Base-by-base conservation (phyloP, 2,113 vertebrate genomes). In the Catharus minimus region DNA sequence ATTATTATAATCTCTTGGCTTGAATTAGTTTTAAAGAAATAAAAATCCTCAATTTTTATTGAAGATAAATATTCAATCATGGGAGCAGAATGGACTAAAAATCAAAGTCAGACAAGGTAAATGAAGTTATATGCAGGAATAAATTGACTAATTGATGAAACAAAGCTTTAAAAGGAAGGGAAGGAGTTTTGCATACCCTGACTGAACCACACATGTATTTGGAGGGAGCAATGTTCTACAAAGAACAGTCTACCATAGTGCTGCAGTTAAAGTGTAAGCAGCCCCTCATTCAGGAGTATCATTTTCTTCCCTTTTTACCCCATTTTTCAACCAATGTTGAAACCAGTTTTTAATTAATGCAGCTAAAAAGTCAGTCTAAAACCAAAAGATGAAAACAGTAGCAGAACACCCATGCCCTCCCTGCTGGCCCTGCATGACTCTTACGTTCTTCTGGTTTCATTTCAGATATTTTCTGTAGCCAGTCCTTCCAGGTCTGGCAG, bases 401-500 rank as follows among this genome's bases (percentile, higher is more conserved):
- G 23, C 30, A 62, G 32, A 64, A 62, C 78, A 23, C 18, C 47
- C 3, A 0, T 1, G 0, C 19, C 47, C 52, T 47, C 53, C 26
- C 19, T 19, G 7, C 13, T 1, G 0, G 66, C 39, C 15, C 33
- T 17, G 17, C 32, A 41, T 0, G 8, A 75, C 50, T 95, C 99
- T 99, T 97, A 99, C 99, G 95, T 97, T 99, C 99, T 96, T 99
- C 98, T 62, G 99, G 99, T 95, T 98, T 99, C 99, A 99, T 99
- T 97, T 99, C 99, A 55, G 93, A 97, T 91, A 99, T 98, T 97
- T 99, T 99, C 94, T 99, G 99, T 8, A 99, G 98, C 99, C 99
- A 99, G 77, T 99, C 97, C 95, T 98, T 99, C 99, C 99, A 99
- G 16, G 97, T 99, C 82, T 98, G 98, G 97, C 99, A 99, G 95